Conservation (phyloP, 1,140 invertebrate genomes). For the Bombus balteatus region DNA sequence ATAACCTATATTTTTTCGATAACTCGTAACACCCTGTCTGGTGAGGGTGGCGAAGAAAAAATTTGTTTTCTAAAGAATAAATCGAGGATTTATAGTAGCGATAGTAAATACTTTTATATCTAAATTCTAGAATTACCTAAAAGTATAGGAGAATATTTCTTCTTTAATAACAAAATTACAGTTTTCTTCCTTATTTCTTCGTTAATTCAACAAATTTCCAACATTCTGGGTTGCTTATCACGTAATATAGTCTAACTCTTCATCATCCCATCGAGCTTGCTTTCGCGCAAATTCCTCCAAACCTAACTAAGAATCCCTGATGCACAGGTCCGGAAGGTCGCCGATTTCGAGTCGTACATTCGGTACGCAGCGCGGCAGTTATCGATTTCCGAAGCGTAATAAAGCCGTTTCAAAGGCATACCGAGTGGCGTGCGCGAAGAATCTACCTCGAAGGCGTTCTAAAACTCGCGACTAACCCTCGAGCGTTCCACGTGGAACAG, state of each 20-base stretch:
- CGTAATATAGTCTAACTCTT: no score
- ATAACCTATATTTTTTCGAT: slow-evolving; percentile 17
- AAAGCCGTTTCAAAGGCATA: slow-evolving; percentile 9
- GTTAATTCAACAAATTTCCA: no score
- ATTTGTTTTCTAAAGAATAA: not conserved
- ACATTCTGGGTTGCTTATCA: no score
- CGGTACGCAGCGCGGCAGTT: not conserved
- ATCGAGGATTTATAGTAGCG: no score
- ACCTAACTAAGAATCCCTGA: not conserved
- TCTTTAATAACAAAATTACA: no score
- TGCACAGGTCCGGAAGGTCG: not conserved
- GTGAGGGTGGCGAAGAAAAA: not conserved
- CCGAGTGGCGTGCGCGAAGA: not conserved
- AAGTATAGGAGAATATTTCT: no score
- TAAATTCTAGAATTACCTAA: no score
- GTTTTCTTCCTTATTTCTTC: no score
- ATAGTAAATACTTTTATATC: no score
- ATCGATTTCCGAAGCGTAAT: slow-evolving; percentile 50
- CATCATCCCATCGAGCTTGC: not conserved
- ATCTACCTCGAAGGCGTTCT: slow-evolving; percentile 28
- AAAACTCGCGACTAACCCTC: slow-evolving; percentile 5
- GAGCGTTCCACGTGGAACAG: not conserved
- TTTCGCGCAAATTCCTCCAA: not conserved
- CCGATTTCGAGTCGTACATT: slow-evolving; percentile 12
- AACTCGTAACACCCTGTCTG: not conserved